Evolutionary conservation across 2,797 vertebrate species (phyloP).

Genomic region (Cetoscarus ocellatus): DNA sequence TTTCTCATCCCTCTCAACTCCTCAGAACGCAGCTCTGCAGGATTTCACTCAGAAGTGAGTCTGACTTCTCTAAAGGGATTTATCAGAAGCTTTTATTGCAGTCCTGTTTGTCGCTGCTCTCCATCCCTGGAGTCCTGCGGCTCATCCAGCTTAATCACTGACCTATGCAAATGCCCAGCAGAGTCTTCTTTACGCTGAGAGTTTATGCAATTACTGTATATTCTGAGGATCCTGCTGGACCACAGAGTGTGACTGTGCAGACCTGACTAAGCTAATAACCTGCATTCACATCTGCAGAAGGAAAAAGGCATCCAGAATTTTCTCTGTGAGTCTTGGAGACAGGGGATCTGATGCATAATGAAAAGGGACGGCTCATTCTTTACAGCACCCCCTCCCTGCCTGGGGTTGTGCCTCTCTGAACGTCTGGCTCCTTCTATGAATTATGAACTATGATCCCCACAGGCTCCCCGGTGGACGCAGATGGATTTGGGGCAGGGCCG

Average conservation of each 20-base stretch:
- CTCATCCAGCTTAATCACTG: conserved; percentile 69
- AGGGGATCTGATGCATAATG: conserved; percentile 75
- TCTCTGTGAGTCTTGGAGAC: conserved; percentile 47
- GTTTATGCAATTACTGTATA: conserved; percentile 58
- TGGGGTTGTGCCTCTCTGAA: conserved; percentile 65
- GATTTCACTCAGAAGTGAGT: conserved; percentile 55
- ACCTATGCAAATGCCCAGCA: conserved; percentile 53
- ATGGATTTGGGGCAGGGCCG: conserved; percentile 70
- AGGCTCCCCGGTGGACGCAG: conserved; percentile 66
- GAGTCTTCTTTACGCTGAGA: conserved; percentile 42
- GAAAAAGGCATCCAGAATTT: conserved; percentile 38
- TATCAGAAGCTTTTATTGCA: conserved; percentile 58
- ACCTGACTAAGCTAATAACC: conserved; percentile 58
- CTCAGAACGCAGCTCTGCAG: conserved; percentile 36
- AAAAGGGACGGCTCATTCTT: conserved; percentile 66
- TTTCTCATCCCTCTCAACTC: conserved; percentile 51
- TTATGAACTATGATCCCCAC: conserved; percentile 83
- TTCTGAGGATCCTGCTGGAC: conserved; percentile 37
- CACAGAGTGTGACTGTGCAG: conserved; percentile 33
- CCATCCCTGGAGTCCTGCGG: conserved; percentile 51
- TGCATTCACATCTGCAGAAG: conserved; percentile 33
- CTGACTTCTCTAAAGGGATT: conserved; percentile 58
- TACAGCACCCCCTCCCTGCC: conserved; percentile 39
- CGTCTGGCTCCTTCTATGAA: conserved; percentile 81
- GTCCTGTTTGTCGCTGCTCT: conserved; percentile 59